Percentiles rank a stretch among this genome's conserved stretches.
Evolutionary conservation across 2,888 invertebrate genomes (phyloP).

Genomic region (Ormia ochracea): DNA sequence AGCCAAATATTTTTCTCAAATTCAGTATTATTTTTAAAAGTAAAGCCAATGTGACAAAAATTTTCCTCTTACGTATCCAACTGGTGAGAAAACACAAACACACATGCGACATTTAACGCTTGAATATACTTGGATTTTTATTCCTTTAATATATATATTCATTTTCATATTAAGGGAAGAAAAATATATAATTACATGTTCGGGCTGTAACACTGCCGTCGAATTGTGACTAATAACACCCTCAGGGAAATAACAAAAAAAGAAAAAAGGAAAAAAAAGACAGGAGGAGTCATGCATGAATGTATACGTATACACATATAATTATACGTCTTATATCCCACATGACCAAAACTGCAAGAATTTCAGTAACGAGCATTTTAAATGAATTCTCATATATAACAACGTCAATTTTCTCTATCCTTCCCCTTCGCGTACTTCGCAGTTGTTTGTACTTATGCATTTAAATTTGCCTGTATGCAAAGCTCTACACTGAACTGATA

Average conservation of each 20-base stretch:
- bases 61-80: neutral
- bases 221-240: conserved; percentile 73
- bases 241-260: conserved; percentile 66
- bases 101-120: conserved; percentile 29
- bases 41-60: neutral
- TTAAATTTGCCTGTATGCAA: no score
- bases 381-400: no score
- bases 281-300: neutral
- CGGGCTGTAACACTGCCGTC: conserved; percentile 59
- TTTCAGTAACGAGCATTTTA: no score
- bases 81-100: neutral
- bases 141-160: conserved; percentile 1
- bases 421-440: no score
- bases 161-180: conserved; percentile 1
- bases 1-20: conserved; percentile 21
- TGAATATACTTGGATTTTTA: conserved; percentile 11
- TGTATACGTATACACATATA: neutral
- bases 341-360: no score
- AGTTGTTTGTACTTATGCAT: no score
- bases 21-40: conserved; percentile 11
- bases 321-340: no score
- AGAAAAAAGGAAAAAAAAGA: conserved; percentile 13
- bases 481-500: no score
- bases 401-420: no score
- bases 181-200: conserved; percentile 33